Evolutionary conservation across 1,140 invertebrate species (phyloP), one percentile per base, ranked within the genome.

Genomic region (Drosophila albomicans): DNA sequence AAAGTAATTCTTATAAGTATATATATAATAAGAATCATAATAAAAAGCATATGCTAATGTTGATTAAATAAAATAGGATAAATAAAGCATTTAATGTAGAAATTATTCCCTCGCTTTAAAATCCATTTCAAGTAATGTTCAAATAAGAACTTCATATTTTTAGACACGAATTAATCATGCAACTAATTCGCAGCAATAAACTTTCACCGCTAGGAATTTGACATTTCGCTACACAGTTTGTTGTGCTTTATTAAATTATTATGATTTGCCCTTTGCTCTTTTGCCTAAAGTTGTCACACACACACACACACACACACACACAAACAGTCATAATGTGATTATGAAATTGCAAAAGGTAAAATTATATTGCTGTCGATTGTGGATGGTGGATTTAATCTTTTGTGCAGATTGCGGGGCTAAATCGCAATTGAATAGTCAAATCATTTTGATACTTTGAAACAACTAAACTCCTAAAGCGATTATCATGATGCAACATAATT

Each of bases 401-500:
- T 38, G 35, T 38, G 10, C 5, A 11, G 13, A 5, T 49, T 30
- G 51, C 28, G 1, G 51, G 5, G 5, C 7, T 32, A 52, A 52
- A 52, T 52, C 6, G 30, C 8, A 25, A 25, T 54, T 3, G 30
- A 32, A 30, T 7, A 15, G 13, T 11, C 51, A 51, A 48, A 64
- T 43, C 35, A 13, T 7, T 25, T 28, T 28, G 4, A 52, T 15
- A 11, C 8, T 28, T 41, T n/a, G 25, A 38, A 38, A 38, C 10
- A 61, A 30, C 16, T 43, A 43, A 43, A 51, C 59, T 38, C 25
- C 28, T 38, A 13, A 38, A 67, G 65, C 43, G 54, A 58, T 67
- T 61, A 54, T n/a, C 28, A 54, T 20, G 25, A 7, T 52, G 28
- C 35, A 38, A 38, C 35, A 38, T 45, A 62, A 62, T 69, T 69